Conservation (phyloP, 2,797 vertebrate species). For the Adrianichthys oophorus region DNA sequence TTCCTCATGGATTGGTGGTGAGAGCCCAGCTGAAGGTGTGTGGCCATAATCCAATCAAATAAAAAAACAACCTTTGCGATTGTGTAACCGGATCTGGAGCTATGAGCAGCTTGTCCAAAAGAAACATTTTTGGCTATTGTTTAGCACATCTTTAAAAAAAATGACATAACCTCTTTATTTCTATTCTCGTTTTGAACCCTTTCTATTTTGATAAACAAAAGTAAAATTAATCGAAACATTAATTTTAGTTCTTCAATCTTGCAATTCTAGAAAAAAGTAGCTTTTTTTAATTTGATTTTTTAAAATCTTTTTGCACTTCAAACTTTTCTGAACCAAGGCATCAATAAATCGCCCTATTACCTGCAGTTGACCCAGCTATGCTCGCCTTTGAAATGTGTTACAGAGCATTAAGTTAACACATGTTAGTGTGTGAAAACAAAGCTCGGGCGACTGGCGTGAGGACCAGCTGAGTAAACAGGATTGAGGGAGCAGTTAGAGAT, state of each 20-base stretch:
- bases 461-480: slow-evolving; percentile 84
- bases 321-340: slow-evolving; percentile 47
- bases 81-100: slow-evolving; percentile 62
- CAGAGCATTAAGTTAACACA: slow-evolving; percentile 84
- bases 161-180: too few relatives aligned
- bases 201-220: too few relatives aligned
- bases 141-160: too few relatives aligned
- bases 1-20: slow-evolving; percentile 82
- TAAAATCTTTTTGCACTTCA: slow-evolving; percentile 13
- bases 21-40: slow-evolving; percentile 76
- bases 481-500: slow-evolving; percentile 46
- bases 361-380: slow-evolving; percentile 76
- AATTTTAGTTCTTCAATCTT: too few relatives aligned
- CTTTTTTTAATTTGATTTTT: too few relatives aligned
- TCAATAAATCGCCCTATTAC: slow-evolving; percentile 80
- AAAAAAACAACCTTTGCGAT: slow-evolving; percentile 69
- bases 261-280: too few relatives aligned
- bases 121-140: too few relatives aligned
- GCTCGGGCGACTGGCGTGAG: slow-evolving; percentile 67
- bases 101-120: slow-evolving; percentile 7
- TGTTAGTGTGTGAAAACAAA: slow-evolving; percentile 83
- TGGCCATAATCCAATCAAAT: slow-evolving; percentile 82
- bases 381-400: slow-evolving; percentile 80
- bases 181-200: too few relatives aligned
- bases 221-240: too few relatives aligned